Conservation (phyloP, 2,888 invertebrate genomes). For the Macrostomum cliftonense region DNA sequence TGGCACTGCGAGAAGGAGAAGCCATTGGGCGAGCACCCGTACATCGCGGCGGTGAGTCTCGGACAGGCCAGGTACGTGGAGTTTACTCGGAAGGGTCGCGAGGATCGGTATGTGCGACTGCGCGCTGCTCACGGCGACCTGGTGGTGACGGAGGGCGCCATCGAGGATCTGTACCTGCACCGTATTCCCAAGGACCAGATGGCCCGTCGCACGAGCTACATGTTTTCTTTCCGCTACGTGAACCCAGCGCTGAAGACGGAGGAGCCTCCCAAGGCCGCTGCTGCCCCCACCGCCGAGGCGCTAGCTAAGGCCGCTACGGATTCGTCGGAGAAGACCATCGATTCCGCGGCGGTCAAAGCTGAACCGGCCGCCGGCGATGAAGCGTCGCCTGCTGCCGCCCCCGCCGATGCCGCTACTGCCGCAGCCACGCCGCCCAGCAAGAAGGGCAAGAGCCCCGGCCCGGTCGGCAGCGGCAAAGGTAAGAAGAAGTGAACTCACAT, state of each 20-base stretch:
- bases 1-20: constrained; percentile 30
- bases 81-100: neutral
- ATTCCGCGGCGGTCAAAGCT: too few species aligned
- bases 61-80: constrained; percentile 2
- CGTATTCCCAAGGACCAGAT: neutral
- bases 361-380: too few species aligned
- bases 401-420: too few species aligned
- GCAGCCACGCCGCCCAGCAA: too few species aligned
- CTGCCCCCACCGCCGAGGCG: too few species aligned
- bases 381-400: too few species aligned
- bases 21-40: constrained; percentile 19
- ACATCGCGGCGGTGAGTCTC: constrained; percentile 15
- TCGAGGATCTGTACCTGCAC: constrained; percentile 2
- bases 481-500: too few species aligned
- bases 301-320: too few species aligned
- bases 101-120: neutral
- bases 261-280: too few species aligned
- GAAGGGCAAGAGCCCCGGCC: too few species aligned
- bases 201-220: neutral
- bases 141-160: constrained; percentile 1
- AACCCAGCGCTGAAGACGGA: neutral
- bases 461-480: too few species aligned
- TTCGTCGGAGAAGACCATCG: too few species aligned
- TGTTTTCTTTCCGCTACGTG: neutral
- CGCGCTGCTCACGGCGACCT: neutral